phyloP scores from a whole-genome alignment of 2,113 vertebrate species.

The Malaclemys terrapin region DNA sequence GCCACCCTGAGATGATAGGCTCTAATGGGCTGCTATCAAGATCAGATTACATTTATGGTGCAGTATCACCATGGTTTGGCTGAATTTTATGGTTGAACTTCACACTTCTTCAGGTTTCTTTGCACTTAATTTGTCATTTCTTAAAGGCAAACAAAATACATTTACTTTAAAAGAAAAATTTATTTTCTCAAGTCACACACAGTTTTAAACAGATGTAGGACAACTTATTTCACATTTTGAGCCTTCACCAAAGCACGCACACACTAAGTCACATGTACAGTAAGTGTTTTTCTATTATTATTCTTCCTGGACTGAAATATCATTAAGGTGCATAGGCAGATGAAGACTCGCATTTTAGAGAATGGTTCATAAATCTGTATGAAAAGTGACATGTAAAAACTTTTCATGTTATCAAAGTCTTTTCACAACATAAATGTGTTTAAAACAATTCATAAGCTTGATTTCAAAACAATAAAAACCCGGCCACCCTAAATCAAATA shows the following conservation, averaged over 20 bases:
- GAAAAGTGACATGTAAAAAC: constrained; percentile 50
- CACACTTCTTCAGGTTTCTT: not conserved
- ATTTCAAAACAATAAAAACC: constrained; percentile 70
- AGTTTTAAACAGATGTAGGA: constrained; percentile 74
- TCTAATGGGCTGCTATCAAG: not conserved
- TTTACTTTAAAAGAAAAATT: constrained; percentile 76
- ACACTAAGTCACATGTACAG: constrained; percentile 52
- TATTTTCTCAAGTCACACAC: constrained; percentile 75
- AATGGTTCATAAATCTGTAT: constrained; percentile 69
- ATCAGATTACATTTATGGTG: not conserved
- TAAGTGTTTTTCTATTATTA: constrained; percentile 33
- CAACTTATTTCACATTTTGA: constrained; percentile 71
- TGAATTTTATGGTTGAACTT: not conserved
- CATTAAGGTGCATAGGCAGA: constrained; percentile 23
- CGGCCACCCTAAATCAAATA: constrained; percentile 72
- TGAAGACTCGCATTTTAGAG: constrained; percentile 47
- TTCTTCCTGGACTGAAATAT: constrained; percentile 19
- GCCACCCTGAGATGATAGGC: not conserved
- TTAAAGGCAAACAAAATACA: constrained; percentile 52
- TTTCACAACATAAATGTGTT: constrained; percentile 72
- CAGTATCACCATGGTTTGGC: not conserved
- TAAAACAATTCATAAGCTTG: constrained; percentile 59
- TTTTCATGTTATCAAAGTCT: constrained; percentile 57
- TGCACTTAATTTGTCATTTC: not conserved
- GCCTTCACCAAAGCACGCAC: constrained; percentile 55